Conservation (phyloP, 2,113 vertebrate species). For the Colaptes auratus region DNA sequence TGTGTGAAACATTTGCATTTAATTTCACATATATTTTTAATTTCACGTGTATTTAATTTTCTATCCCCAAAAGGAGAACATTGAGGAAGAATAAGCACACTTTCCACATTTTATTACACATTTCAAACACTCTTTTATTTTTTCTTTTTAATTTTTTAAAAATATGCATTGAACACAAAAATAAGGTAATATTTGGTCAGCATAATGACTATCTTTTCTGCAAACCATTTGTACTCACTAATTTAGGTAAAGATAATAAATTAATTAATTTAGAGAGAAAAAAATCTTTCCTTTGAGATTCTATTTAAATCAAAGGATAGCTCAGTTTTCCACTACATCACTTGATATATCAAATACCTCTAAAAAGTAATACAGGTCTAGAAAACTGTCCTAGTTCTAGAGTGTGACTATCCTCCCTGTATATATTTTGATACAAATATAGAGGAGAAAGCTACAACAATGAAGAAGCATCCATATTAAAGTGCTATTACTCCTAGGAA, state of each 20-base stretch:
- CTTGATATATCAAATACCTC: background rate
- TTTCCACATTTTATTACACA: background rate
- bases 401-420: fast-evolving
- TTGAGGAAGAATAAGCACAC: background rate
- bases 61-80: background rate
- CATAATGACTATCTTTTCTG: background rate
- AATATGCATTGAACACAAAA: background rate
- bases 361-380: background rate
- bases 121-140: background rate
- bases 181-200: background rate
- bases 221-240: background rate
- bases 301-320: background rate
- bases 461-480: background rate
- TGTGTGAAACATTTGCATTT: background rate
- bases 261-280: background rate
- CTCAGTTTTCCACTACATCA: background rate
- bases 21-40: background rate
- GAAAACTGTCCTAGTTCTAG: background rate
- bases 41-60: background rate
- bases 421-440: background rate
- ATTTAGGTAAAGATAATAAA: background rate
- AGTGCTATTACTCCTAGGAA: background rate
- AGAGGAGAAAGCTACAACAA: background rate
- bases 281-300: background rate
- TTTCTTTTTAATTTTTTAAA: background rate